Percentiles rank a stretch among this genome's conserved stretches.
These are phyloP conservation scores for Trichopoda pennipes DNA, from an alignment of 2,888 invertebrate species.

Conservation along the genomic window DNA sequence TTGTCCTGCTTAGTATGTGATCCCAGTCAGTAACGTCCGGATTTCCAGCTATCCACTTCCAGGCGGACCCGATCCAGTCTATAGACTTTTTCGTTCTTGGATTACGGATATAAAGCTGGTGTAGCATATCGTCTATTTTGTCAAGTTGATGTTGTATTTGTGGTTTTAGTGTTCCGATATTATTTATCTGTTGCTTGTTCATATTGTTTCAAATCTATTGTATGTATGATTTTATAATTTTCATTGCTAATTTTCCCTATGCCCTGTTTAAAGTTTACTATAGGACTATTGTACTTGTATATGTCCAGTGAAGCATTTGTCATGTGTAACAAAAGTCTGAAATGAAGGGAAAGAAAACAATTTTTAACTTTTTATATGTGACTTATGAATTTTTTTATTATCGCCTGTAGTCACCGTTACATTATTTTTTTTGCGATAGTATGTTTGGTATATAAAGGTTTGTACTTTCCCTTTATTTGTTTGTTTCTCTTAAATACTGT, in stretches of 20 bases:
- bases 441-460: conserved; percentile 23
- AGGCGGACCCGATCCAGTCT: conserved; percentile 45
- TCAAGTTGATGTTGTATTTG: conserved; percentile 51
- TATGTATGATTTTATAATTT: conserved; percentile 68
- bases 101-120: conserved; percentile 20
- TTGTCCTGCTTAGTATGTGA: conserved; percentile 10
- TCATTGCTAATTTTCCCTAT: conserved; percentile 53
- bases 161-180: conserved; percentile 13
- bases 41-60: conserved; percentile 51
- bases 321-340: background rate
- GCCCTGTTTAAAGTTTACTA: conserved; percentile 48
- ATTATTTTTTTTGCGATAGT: conserved; percentile 15
- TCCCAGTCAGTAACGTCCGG: conserved; percentile 41
- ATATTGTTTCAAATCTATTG: conserved; percentile 57
- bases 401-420: conserved; percentile 17
- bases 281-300: too few species aligned
- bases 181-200: conserved; percentile 15
- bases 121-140: conserved; percentile 48
- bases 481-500: conserved; percentile 32
- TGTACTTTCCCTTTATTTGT: conserved; percentile 33
- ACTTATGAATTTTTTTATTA: conserved; percentile 25
- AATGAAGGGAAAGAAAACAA: background rate
- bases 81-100: conserved; percentile 28
- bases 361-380: conserved; percentile 25
- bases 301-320: conserved; percentile 22